Evolutionary conservation across 1,140 invertebrate genomes (phyloP), one percentile per base, ranked within the genome.

Genomic region (Glossosoma conforme): DNA sequence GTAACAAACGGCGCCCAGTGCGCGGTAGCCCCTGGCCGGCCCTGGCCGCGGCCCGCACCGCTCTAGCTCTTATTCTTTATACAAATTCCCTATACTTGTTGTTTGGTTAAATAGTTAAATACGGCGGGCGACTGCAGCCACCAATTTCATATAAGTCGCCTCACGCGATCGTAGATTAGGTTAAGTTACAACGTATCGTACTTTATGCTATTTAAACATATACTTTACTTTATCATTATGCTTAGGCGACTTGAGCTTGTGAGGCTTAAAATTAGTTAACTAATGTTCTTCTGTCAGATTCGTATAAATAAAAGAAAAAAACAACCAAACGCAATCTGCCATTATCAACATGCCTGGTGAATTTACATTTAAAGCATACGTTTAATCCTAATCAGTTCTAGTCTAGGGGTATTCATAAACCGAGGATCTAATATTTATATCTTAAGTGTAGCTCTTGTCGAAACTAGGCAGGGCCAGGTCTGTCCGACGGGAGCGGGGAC

Each of bases 191-290:
- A 57, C 15, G 41, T 44, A 44, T 51, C 41, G 41, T 57, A 57
- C 33, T 47, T 58, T 58, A 54, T 51, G 51, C 51, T 54, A 54
- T 54, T 58, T 53, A 49, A 58, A 58, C 51, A 58, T 54, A 54
- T 58, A 46, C 50, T 47, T 24, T n/a, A 44, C 25, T 38, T 44
- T 45, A 58, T 58, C 56, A 54, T 58, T 49, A 58, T 58, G 51
- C 56, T 58, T 58, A 58, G 47, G 56, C 56, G 38, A 58, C 56
- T 58, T 58, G 56, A 58, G 56, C 56, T 42, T 52, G 52, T 54
- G 56, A 58, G 46, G 56, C 56, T 58, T 58, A 58, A 58, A 58
- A 58, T 58, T 58, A 58, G 56, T 58, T 58, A 58, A 58, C 56
- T 58, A 54, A 58, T 58, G 51, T 54, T 32, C 48, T 48, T 51